Conservation (phyloP, 2,888 invertebrate species). For the Acholoe squamosa region DNA sequence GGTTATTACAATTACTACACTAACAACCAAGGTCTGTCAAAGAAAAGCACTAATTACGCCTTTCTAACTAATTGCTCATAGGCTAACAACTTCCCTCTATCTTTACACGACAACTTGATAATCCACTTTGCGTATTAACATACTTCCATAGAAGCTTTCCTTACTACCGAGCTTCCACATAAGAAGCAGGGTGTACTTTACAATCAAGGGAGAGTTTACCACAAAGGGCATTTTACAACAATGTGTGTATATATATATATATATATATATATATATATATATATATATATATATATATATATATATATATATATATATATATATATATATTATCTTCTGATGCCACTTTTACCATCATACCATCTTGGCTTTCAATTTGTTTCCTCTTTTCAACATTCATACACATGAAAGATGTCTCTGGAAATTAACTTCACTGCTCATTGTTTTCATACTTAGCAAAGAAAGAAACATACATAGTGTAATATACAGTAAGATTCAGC, state of each 20-base stretch:
- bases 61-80: background rate
- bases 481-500: too few relatives aligned
- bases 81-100: background rate
- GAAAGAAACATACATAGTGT: too few relatives aligned
- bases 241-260: background rate
- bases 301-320: too few relatives aligned
- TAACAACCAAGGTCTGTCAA: background rate
- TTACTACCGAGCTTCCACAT: background rate
- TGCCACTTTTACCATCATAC: background rate
- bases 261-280: too few relatives aligned
- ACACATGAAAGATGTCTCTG: background rate
- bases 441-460: background rate
- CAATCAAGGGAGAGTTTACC: background rate
- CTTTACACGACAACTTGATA: background rate
- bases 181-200: background rate
- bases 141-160: background rate
- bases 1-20: background rate
- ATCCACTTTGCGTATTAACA: background rate
- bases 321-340: background rate
- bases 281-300: too few relatives aligned
- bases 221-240: constrained; percentile 32
- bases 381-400: background rate
- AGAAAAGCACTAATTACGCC: constrained; percentile 47
- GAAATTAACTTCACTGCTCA: constrained; percentile 1
- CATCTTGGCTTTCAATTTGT: background rate